Base-by-base conservation (phyloP, 2,797 vertebrate species). In the Smutsia temminckii region DNA sequence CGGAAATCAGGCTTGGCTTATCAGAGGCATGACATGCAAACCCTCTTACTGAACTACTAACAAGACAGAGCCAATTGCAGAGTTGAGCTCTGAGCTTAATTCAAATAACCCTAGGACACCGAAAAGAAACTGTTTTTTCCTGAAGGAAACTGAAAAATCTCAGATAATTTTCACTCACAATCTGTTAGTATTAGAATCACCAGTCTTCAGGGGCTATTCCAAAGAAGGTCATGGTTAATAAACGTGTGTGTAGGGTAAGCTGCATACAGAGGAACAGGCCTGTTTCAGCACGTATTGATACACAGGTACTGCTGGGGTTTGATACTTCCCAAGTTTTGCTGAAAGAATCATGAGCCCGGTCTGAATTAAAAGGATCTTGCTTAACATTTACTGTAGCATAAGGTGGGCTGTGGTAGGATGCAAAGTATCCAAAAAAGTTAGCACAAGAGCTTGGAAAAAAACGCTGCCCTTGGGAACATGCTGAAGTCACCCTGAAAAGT, bases 121-220 rank as follows among this genome's bases (percentile, higher is more conserved):
- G 32, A 61, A 49, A 61, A 55, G 16, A 80, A 64, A 57, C 49
- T 46, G 17, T 23, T 37, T 88, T 91, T 72, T 93, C 64, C 78
- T 86, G 37, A 87, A 89, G 53, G 21, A 75, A 89, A 95, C 83
- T 63, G 34, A 93, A 96, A 96, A 92, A 87, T 81, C 25, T 91
- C 89, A 64, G 59, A 83, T 86, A 87, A 88, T 25, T 55, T 6
- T 88, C 93, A 85, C 34, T 42, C 37, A 63, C 49, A 72, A 27
- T 21, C 18, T 90, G 29, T 75, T 95, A 95, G 18, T 66, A 83
- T 75, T 84, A 88, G 68, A 90, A 57, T 49, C 16, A 21, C 16
- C 55, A 25, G 55, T 74, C 72, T 91, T 80, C 61, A 17, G 46
- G 49, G 46, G 8, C 42, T 42, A 51, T 51, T 75, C 87, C 59